Base-by-base conservation (phyloP, 1,140 invertebrate genomes). In the Acarapis woodi region DNA sequence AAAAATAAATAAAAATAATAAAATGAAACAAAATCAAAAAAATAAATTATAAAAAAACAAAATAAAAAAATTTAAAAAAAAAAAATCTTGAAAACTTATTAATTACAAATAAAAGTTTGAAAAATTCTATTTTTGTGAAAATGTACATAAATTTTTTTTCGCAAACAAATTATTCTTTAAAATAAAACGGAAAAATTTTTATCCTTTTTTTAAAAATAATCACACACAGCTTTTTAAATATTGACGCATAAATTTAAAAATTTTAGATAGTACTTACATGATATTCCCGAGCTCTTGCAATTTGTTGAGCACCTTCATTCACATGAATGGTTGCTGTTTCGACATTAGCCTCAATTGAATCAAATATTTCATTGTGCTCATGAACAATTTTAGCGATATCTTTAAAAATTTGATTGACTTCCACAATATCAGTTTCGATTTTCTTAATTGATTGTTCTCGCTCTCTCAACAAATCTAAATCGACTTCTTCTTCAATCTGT, bases 401-500 rank as follows among this genome's bases (percentile, higher is more conserved):
- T 62, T 87, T 93, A 57, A 96, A 97, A 48, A 97, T 96, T 58
- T 90, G 72, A 60, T 96, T 96, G 12, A 96, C 83, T 51, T 85
- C 80, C 46, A 68, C 67, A 46, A 96, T 94, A 56, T 94, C 80
- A 47, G 62, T 70, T 65, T 93, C 85, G 32, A 93, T 60, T 54
- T 87, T 70, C 42, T 69, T 62, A 45, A 85, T 80, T 43, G 80
- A 73, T 47, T 73, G 64, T 62, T 94, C 82, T 48, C 85, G 68
- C 53, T 90, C 78, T 51, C 79, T 70, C 1, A 93, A 58, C 45
- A 73, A 65, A 46, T 75, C 63, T 32, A 93, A 54, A 55, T 88
- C 74, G 23, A 70, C 62, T 51, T 88, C 78, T 43, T 79, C 73
- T 49, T 82, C 72, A 54, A 79, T 56, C 46, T 79, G 73, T 32